Base-by-base conservation (phyloP, 2,113 vertebrate species). In the Ceyx cyanopectus region DNA sequence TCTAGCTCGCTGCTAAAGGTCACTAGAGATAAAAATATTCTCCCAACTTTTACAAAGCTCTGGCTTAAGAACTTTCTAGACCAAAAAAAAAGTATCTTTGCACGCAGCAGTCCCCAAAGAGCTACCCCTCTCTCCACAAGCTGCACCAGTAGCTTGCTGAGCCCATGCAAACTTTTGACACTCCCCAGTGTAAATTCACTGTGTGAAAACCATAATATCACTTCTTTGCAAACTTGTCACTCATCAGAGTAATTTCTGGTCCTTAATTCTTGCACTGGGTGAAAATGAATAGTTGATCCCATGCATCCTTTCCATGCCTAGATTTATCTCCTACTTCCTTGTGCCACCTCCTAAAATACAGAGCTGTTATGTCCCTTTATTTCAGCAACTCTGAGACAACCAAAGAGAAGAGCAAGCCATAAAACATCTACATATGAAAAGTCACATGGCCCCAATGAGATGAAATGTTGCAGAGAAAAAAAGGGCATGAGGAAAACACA, bases 21-120 rank as follows among this genome's bases (percentile, higher is more conserved):
- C 88, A 93, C 20, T 24, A 13, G 58, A 81, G 50, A 78, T 57
- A 92, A 93, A 93, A 86, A 85, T 65, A 89, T 32, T 81, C 61
- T 89, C 81, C 53, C 19, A 89, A 20, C 48, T 72, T 76, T 54
- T 56, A 61, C 60, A 86, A 87, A 93, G 29, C 46, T 74, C 34
- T 0, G 1, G 10, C 50, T 87, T 30, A 41, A 30, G 32, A 68
- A 85, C 54, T 30, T 85, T 73, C 48, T 92, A 87, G 51, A 57
- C 82, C 34, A 75, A 93, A 95, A 93, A 95, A 93, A 91, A 89
- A 77, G 81, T 74, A 56, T 84, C 48, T 94, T 78, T 78, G 69
- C 69, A 75, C 1, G 5, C 7, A 89, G 48, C 53, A 75, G 65
- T 89, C 32, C 66, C 66, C 48, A 46, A 43, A 81, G 78, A 92